Evolutionary conservation across 35 echinoderm and acorn worm genomes (phyloP), one percentile per base, ranked within the genome.

Genomic region (Patiria miniata): DNA sequence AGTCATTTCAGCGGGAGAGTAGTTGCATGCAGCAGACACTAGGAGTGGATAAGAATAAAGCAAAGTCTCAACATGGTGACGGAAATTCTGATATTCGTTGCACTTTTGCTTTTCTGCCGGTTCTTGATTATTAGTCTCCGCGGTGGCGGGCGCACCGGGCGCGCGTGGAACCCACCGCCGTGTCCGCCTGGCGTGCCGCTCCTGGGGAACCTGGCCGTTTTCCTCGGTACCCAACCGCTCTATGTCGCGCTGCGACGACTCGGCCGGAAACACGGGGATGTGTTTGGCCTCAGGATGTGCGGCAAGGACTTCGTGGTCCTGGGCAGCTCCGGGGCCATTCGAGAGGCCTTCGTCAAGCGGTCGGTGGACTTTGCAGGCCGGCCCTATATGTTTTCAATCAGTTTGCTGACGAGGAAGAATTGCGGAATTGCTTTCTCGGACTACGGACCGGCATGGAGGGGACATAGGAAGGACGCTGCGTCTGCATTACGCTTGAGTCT

Each of bases 381-480:
- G 23, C 93, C 93, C 53, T 81, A 80, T 22, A 84, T 88, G 16
- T 91, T 65, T 39, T 91, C 93, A 0, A 39, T 95, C 38, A 86
- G 82, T 37, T 68, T 95, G 5, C 76, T 95, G 0, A 91, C 93
- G 1, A 26, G 89, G 60, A 91, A 91, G 26, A 83, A 89, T 37
- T 84, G 79, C 54, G 93, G 93, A 19, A 91, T 95, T 34, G 85
- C 88, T 2, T 95, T 95, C 57, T 61, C 58, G 23, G 93, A 95
- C 36, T 95, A 77, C 39, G 60, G 85, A 22, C 56, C 85, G 19
- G 78, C 81, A 1, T 95, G 89, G 93, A 88, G 79, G 39, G 21
- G 51, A 39, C 89, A 91, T 47, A 87, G 89, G 23, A 80, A 77
- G 37, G 40, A 52, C 12, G 52, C 85, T 6, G 81, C 80, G 16